phyloP scores from a whole-genome alignment of 1,140 invertebrate species.

The Argopecten irradians region DNA sequence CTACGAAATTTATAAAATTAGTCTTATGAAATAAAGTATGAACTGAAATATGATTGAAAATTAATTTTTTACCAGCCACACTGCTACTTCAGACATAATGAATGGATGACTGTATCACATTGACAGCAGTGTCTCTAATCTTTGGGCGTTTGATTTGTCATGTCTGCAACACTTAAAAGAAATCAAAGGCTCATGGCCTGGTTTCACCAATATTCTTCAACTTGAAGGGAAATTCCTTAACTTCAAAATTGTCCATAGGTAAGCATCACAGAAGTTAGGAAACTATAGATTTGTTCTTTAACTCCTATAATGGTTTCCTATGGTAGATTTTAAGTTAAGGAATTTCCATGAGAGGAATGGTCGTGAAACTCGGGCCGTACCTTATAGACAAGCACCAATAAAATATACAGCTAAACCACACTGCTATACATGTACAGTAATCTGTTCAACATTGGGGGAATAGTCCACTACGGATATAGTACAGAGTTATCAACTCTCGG shows the following conservation, averaged over 20 bases:
- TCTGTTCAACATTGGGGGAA: background rate
- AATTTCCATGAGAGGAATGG: too few species aligned
- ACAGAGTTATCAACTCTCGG: background rate
- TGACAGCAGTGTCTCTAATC: background rate
- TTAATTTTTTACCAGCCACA: background rate
- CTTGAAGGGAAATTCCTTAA: too few species aligned
- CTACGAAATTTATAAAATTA: background rate
- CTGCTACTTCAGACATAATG: background rate
- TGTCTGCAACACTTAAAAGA: background rate
- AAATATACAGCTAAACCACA: conserved; percentile 6
- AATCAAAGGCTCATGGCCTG: background rate
- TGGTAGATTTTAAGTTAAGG: too few species aligned
- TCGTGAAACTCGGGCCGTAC: too few species aligned
- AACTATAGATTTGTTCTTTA: too few species aligned
- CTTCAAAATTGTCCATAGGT: too few species aligned
- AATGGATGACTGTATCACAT: too few species aligned
- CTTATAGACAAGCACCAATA: background rate
- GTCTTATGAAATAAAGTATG: background rate
- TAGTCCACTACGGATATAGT: background rate
- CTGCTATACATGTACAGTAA: background rate
- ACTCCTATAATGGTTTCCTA: too few species aligned
- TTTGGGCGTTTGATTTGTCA: background rate
- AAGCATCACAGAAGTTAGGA: too few species aligned
- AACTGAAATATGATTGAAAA: background rate
- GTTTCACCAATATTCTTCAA: too few species aligned